Evolutionary conservation across 2,113 vertebrate genomes (phyloP).

Genomic region (Rhabdomys dilectus): DNA sequence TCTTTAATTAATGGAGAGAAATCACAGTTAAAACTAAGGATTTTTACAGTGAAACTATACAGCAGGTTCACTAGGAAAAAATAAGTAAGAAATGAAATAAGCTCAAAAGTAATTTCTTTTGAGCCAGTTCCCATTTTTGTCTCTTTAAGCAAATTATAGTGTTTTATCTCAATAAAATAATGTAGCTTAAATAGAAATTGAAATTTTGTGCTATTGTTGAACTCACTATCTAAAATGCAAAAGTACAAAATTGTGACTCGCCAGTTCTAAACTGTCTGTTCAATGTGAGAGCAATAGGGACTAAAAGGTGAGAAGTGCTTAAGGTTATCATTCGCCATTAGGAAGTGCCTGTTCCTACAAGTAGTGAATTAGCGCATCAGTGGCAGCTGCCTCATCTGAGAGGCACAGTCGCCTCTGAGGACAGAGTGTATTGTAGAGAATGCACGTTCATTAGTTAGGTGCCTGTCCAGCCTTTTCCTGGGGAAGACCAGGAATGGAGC

Average conservation of each 20-base stretch:
- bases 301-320: slow-evolving; percentile 32
- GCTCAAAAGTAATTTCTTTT: background rate
- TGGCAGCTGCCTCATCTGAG: background rate
- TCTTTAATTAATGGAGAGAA: background rate
- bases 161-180: slow-evolving; percentile 16
- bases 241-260: slow-evolving; percentile 8
- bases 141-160: background rate
- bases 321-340: background rate
- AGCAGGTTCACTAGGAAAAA: background rate
- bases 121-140: background rate
- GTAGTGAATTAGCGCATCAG: background rate
- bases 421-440: background rate
- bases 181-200: background rate
- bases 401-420: accelerated
- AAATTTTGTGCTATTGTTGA: background rate
- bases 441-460: background rate
- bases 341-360: background rate
- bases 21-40: background rate
- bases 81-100: background rate
- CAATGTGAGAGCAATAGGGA: background rate
- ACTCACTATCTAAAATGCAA: background rate
- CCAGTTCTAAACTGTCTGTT: background rate
- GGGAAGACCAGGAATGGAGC: background rate
- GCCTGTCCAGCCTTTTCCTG: background rate
- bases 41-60: background rate